Evolutionary conservation across 2,797 vertebrate genomes (phyloP), one percentile per base, ranked within the genome.

Genomic region (Rhincodon typus): DNA sequence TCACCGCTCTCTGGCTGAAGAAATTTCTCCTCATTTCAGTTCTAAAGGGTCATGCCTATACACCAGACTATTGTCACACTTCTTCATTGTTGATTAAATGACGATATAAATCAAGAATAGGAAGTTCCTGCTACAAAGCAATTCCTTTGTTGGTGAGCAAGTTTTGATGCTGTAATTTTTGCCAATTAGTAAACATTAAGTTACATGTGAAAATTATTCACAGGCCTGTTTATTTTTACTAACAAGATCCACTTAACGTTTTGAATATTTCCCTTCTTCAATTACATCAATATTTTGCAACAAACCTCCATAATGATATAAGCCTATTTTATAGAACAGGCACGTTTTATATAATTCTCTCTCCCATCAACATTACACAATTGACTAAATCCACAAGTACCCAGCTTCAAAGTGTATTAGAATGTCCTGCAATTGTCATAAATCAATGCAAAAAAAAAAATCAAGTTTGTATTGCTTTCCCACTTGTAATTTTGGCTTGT

Each of bases 191-290:
- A 94, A 50, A 46, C 25, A 46, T 72, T 94, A 67, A 94, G 69
- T 94, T 94, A 74, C 67, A 50, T 50, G 5, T 53, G 94, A 94
- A 94, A 94, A 46, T 72, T 34, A 94, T 46, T 72, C 67, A 94
- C 72, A 72, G 69, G 70, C 42, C 15, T 46, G 2, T 91, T n/a
- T 91, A n/a, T 66, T 91, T 57, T 74, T 27, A 53, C 94, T 50
- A 69, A 50, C 57, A 30, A 94, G 46, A 94, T 70, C 25, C 38
- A 94, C 69, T 74, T 50, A 94, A 70, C 8, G 21, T 57, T 57
- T 57, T n/a, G 15, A 34, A 10, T 15, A 74, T 70, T 46, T 70
- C 25, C 25, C 17, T 12, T 94, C n/a, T 46, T 74, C 67, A 94
- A 19, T 72, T 27, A 50, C 94, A 70, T 30, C 25, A 53, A 25